A percentile compares a stretch with the other conserved stretches of the same genome.
Evolutionary conservation across 30 jellyfish, hydroid and myxozoan species (phyloP).

Genomic region (Aurelia sp.): DNA sequence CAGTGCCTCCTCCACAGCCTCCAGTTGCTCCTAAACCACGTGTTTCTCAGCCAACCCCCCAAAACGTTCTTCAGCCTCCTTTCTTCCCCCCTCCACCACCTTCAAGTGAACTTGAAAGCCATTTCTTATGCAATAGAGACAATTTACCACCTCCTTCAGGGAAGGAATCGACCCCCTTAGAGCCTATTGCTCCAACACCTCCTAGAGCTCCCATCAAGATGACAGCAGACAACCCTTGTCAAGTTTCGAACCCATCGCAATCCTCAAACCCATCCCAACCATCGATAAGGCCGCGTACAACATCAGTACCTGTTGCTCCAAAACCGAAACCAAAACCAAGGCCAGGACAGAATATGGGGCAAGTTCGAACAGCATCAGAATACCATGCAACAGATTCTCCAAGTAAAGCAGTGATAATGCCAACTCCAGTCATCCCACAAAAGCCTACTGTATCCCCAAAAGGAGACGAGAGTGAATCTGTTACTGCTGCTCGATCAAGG

Average conservation of each 20-base stretch:
- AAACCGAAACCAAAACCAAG: conserved; percentile 84
- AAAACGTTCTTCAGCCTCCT: conserved; percentile 11
- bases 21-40: not conserved
- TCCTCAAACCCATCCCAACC: conserved; percentile 25
- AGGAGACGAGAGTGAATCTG: conserved; percentile 62
- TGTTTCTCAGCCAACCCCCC: not conserved
- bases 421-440: conserved; percentile 35
- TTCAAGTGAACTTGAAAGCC: conserved; percentile 34
- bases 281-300: conserved; percentile 47
- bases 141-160: conserved; percentile 74
- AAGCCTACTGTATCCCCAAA: conserved; percentile 10
- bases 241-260: not conserved
- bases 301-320: conserved; percentile 75
- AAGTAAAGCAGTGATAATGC: conserved; percentile 44
- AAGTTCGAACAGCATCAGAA: conserved; percentile 85
- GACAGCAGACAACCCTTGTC: conserved; percentile 9
- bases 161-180: conserved; percentile 35
- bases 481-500: conserved; percentile 79
- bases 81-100: conserved; percentile 80
- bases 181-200: conserved; percentile 22
- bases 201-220: conserved; percentile 39
- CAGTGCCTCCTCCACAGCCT: not conserved
- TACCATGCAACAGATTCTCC: conserved; percentile 68
- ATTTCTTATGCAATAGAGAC: conserved; percentile 52
- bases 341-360: conserved; percentile 72